phyloP scores from a whole-genome alignment of 2,888 invertebrate genomes.

The Platynereis dumerilii region DNA sequence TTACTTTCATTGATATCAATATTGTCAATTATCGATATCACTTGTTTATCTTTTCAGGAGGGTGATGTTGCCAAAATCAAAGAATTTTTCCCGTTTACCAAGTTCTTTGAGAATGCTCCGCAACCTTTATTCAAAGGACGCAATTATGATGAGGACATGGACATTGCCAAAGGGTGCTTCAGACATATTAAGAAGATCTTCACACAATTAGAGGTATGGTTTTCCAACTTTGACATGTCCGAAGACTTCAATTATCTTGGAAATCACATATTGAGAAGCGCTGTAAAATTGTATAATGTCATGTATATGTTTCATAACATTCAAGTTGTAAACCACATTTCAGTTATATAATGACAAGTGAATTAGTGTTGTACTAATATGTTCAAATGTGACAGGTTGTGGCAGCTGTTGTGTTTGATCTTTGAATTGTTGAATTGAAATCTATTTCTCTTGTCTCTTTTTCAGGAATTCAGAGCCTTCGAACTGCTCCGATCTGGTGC shows the following conservation, averaged over 20 bases:
- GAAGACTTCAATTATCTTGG: background rate
- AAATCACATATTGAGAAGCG: too few relatives aligned
- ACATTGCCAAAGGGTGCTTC: constrained; percentile 91
- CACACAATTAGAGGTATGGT: constrained; percentile 80
- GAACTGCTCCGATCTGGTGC: constrained; percentile 93
- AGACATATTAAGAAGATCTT: constrained; percentile 93
- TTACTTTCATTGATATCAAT: too few relatives aligned
- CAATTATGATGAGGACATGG: constrained; percentile 81
- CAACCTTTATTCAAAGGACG: constrained; percentile 86
- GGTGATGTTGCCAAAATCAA: constrained; percentile 10
- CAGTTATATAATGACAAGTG: too few relatives aligned
- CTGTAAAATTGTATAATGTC: too few relatives aligned
- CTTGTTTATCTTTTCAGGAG: background rate
- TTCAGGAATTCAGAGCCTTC: constrained; percentile 91
- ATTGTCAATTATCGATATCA: too few relatives aligned
- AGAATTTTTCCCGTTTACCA: constrained; percentile 89
- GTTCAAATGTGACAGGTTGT: too few relatives aligned
- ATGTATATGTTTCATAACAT: too few relatives aligned
- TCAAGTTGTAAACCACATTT: too few relatives aligned
- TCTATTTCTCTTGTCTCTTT: background rate
- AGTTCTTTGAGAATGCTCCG: constrained; percentile 92
- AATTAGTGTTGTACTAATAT: too few relatives aligned
- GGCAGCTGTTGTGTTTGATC: too few relatives aligned
- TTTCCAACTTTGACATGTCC: background rate
- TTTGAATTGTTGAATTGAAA: too few relatives aligned